These are phyloP conservation scores for Ptychodera flava DNA, from an alignment of 35 echinoderm and acorn worm species.

Conservation along the genomic window DNA sequence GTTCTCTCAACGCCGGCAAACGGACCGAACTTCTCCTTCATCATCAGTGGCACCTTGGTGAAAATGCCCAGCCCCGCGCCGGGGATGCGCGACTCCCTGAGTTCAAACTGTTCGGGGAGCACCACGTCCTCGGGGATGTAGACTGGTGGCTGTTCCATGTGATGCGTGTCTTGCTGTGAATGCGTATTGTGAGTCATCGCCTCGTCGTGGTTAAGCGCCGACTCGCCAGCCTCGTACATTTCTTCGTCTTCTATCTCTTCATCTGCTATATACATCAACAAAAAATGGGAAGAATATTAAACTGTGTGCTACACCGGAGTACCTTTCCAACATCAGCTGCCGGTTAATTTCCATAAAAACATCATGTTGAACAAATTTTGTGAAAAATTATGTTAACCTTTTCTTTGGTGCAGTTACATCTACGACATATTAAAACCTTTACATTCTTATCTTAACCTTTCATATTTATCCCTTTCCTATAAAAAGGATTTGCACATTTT, in stretches of 20 bases:
- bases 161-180: neutral
- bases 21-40: slow-evolving; percentile 58
- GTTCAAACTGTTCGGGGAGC: slow-evolving; percentile 61
- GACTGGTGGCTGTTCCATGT: slow-evolving; percentile 17
- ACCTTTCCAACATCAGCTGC: too few relatives aligned
- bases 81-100: slow-evolving; percentile 49
- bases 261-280: too few relatives aligned
- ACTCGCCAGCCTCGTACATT: neutral
- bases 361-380: too few relatives aligned
- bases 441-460: too few relatives aligned
- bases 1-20: slow-evolving; percentile 49
- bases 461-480: too few relatives aligned
- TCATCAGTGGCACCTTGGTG: slow-evolving; percentile 32
- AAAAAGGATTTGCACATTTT: too few relatives aligned
- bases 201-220: neutral
- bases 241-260: neutral
- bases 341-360: too few relatives aligned
- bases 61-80: slow-evolving; percentile 62
- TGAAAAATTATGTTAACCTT: too few relatives aligned
- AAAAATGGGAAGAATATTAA: too few relatives aligned
- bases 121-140: slow-evolving; percentile 74
- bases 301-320: too few relatives aligned
- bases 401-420: too few relatives aligned
- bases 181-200: neutral
- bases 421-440: too few relatives aligned